Percentiles rank a stretch among this genome's conserved stretches.
These are phyloP conservation scores for Uropetala carovei DNA, from an alignment of 2,888 invertebrate genomes.

Conservation along the genomic window DNA sequence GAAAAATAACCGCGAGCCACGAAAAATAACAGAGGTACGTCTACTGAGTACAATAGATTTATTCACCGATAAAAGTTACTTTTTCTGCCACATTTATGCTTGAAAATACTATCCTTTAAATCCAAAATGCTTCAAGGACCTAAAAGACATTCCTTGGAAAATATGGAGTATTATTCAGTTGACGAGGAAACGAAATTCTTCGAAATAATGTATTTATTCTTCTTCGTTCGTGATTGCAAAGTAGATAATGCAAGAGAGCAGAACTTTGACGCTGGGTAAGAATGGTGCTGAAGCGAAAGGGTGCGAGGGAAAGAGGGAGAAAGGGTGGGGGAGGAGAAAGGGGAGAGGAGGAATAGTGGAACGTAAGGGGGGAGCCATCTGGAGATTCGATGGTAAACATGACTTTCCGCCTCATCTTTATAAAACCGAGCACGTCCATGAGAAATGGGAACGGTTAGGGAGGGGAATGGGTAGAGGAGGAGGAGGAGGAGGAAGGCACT, in stretches of 20 bases:
- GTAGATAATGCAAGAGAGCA: background rate
- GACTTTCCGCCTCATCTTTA: conserved; percentile 55
- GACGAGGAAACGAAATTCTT: background rate
- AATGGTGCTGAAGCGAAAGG: background rate
- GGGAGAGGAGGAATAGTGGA: background rate
- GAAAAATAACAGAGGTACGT: too few species aligned
- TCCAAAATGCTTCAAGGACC: too few species aligned
- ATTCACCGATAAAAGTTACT: too few species aligned
- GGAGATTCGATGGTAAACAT: conserved; percentile 55
- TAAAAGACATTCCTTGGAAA: too few species aligned
- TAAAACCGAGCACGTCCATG: conserved; percentile 50
- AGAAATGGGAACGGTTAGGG: conserved; percentile 18
- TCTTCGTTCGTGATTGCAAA: background rate
- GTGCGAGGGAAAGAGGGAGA: background rate
- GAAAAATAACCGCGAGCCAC: too few species aligned
- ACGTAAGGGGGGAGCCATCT: conserved; percentile 55
- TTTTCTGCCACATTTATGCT: too few species aligned
- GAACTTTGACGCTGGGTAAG: background rate
- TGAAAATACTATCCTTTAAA: too few species aligned
- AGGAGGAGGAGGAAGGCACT: background rate
- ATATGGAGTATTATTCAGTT: too few species aligned
- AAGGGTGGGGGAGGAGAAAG: background rate
- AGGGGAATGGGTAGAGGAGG: background rate
- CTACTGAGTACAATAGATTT: too few species aligned
- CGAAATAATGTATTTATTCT: background rate